Evolutionary conservation across 2,888 invertebrate species (phyloP).

Genomic region (Scaptodrosophila latifasciaeformis): DNA sequence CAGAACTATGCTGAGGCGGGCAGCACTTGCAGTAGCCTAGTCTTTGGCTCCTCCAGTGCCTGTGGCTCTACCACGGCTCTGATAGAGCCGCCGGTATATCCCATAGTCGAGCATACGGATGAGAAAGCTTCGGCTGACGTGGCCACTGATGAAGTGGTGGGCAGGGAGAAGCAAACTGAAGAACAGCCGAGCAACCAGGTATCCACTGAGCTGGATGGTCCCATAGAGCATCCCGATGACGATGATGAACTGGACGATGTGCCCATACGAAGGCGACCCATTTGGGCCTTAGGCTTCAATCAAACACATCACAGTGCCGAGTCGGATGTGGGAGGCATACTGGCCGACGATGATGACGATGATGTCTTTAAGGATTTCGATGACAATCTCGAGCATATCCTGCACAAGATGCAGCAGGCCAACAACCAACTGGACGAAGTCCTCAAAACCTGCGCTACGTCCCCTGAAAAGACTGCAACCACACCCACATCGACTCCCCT

Average conservation of each 20-base stretch:
- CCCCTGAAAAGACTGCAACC: not conserved
- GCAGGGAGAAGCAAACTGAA: no score
- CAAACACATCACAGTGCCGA: slow-evolving; percentile 64
- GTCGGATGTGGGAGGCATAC: slow-evolving; percentile 66
- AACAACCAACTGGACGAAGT: slow-evolving; percentile 61
- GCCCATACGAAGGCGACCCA: slow-evolving; percentile 45
- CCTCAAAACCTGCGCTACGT: slow-evolving; percentile 36
- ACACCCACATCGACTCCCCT: not conserved
- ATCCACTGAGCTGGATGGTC: no score
- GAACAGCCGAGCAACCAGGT: no score
- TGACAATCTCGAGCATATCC: slow-evolving; percentile 67
- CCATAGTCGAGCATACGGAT: slow-evolving; percentile 89
- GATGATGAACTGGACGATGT: slow-evolving; percentile 62
- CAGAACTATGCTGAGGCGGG: slow-evolving; percentile 56
- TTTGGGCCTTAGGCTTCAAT: slow-evolving; percentile 54
- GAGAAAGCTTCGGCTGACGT: slow-evolving; percentile 77
- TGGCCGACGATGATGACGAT: slow-evolving; percentile 59
- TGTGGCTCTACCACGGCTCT: slow-evolving; percentile 69
- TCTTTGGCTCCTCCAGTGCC: slow-evolving; percentile 52
- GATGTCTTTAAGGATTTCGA: slow-evolving; percentile 70
- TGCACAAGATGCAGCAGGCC: slow-evolving; percentile 62
- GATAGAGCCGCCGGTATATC: slow-evolving; percentile 78
- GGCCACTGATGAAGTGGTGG: slow-evolving; percentile 3
- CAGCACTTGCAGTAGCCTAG: slow-evolving; percentile 63
- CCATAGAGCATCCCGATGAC: no score